phyloP scores from a whole-genome alignment of 2,797 vertebrate genomes.

The Myotis vivesi region DNA sequence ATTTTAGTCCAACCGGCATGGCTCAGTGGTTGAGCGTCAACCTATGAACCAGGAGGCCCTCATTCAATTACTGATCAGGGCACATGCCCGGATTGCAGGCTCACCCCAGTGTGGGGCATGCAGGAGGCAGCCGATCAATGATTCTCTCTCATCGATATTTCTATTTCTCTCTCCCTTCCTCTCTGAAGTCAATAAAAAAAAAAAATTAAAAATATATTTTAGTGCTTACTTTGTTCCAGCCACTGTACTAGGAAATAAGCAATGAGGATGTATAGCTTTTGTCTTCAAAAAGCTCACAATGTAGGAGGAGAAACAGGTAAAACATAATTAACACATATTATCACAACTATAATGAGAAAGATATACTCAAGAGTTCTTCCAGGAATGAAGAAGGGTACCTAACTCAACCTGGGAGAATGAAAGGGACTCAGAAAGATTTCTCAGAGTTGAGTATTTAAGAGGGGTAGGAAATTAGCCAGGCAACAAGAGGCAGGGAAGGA shows the following conservation, averaged over 20 bases:
- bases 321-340: constrained; percentile 39
- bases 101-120: too few relatives aligned
- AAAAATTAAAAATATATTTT: not conserved
- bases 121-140: too few relatives aligned
- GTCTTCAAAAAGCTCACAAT: constrained; percentile 1
- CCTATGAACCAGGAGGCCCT: too few relatives aligned
- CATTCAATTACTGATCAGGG: too few relatives aligned
- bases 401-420: not conserved
- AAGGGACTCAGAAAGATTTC: not conserved
- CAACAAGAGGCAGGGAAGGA: constrained; percentile 47
- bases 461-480: constrained; percentile 50
- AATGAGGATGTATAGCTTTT: not conserved
- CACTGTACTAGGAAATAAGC: not conserved
- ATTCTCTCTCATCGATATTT: too few relatives aligned
- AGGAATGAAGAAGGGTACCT: constrained; percentile 19
- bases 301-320: not conserved
- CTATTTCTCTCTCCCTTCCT: too few relatives aligned
- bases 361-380: not conserved
- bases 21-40: too few relatives aligned
- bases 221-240: constrained; percentile 27
- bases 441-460: constrained; percentile 47
- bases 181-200: too few relatives aligned
- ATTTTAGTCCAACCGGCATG: not conserved
- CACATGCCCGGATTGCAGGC: too few relatives aligned
- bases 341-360: not conserved